Evolutionary conservation across 2,888 invertebrate genomes (phyloP), one percentile per base, ranked within the genome.

Genomic region (Chalcis sispes): DNA sequence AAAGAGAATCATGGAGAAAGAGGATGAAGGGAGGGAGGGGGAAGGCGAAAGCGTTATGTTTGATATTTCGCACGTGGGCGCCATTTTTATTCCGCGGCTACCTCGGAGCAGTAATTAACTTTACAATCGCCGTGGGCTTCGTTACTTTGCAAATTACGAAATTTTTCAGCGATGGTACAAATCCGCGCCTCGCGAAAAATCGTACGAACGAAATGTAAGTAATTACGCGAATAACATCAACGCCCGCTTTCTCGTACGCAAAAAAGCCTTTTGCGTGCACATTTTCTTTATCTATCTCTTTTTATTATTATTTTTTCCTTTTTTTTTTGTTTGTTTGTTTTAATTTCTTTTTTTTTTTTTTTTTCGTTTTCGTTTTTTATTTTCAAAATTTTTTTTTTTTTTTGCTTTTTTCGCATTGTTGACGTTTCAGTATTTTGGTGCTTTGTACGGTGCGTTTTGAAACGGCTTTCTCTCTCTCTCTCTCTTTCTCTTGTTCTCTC

Each of bases 71-170:
- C 70, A 18, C 66, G 65, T 48, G 8, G 46, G 18, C 46, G 5
- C 25, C 46, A 27, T 32, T 13, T 40, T 20, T 52, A 27, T 50
- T 32, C 18, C 50, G 23, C 46, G 23, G 27, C 29, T 2, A 23
- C 50, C 42, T 4, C 36, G 40, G 50, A 2, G 5, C 61, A 23
- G 70, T 71, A 75, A 75, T 75, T 71, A 75, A 70, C 58, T 48
- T 46, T 15, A 59, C 61, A 48, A 76, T 72, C 59, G 76, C 76
- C 66, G 18, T 50, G 46, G 76, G 76, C 66, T 67, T 61, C 54
- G 71, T 76, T 76, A 76, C 76, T 76, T 76, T 66, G 71, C 66
- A 72, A 72, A 76, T 76, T 72, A 72, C 72, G 13, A 70, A 69
- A 64, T 64, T 48, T 42, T 25, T 13, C 0, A 23, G 54, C 23